phyloP scores from a whole-genome alignment of 2,113 vertebrate genomes.

The Lophius piscatorius region DNA sequence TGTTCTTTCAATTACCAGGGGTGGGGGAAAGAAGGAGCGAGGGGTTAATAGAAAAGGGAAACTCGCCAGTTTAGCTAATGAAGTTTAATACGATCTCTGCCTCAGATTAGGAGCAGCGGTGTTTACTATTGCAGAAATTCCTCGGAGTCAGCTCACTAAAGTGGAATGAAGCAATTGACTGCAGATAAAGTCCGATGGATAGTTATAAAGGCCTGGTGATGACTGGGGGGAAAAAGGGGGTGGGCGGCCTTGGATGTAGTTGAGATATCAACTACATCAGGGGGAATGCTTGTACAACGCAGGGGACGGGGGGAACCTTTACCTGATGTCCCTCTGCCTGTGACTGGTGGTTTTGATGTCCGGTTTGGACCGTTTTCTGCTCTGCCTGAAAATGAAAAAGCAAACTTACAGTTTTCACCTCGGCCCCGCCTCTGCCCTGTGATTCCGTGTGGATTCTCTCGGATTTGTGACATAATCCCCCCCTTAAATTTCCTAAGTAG shows the following conservation, averaged over 20 bases:
- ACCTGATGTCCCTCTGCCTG: too few relatives aligned
- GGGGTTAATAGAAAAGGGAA: conserved; percentile 66
- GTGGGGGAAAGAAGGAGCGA: conserved; percentile 20
- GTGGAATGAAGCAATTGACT: conserved; percentile 38
- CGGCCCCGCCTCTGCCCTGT: too few relatives aligned
- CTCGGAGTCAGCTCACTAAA: conserved; percentile 33
- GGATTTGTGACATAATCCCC: too few relatives aligned
- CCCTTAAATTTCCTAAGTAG: too few relatives aligned
- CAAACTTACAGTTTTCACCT: too few relatives aligned
- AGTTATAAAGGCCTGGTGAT: conserved; percentile 26
- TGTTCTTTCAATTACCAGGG: conserved; percentile 67
- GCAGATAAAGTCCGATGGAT: conserved; percentile 49
- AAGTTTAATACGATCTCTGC: conserved; percentile 54
- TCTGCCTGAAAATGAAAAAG: too few relatives aligned
- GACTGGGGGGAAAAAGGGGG: conserved; percentile 26
- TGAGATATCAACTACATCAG: too few relatives aligned
- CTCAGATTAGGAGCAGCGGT: conserved; percentile 33
- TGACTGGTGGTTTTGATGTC: too few relatives aligned
- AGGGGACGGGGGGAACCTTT: too few relatives aligned
- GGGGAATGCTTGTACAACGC: too few relatives aligned
- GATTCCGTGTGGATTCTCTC: too few relatives aligned
- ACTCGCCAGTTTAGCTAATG: conserved; percentile 56
- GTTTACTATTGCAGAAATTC: conserved; percentile 36
- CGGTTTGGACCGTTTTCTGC: too few relatives aligned
- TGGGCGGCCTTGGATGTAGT: neutral